These are phyloP conservation scores for Drosophila merina DNA, from an alignment of 2,888 invertebrate species.

Conservation along the genomic window DNA sequence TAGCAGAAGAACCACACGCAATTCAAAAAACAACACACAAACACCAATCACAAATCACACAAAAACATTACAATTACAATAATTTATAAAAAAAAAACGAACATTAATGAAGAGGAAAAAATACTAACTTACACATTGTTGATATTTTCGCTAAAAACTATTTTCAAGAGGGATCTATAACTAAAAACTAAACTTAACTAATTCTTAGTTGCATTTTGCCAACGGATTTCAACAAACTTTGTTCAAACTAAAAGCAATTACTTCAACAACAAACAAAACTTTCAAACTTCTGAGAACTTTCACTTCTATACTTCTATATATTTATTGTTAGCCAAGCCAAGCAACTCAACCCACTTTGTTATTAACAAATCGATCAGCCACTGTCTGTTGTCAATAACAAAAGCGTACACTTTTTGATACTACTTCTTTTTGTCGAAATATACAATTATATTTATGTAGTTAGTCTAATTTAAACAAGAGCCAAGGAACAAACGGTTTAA, in stretches of 20 bases:
- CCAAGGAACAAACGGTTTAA: conserved; percentile 38
- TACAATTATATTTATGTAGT: conserved; percentile 74
- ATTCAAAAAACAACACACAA: conserved; percentile 19
- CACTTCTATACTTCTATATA: conserved; percentile 50
- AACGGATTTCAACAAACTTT: conserved; percentile 73
- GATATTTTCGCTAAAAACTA: conserved; percentile 38
- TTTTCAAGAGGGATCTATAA: conserved; percentile 39
- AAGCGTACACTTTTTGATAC: conserved; percentile 75
- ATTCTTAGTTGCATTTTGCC: conserved; percentile 75
- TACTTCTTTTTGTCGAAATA: conserved; percentile 76
- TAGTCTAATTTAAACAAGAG: conserved; percentile 56
- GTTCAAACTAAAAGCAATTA: conserved; percentile 80
- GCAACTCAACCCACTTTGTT: conserved; percentile 28
- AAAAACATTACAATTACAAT: background rate
- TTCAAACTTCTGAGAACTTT: conserved; percentile 47
- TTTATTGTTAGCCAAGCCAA: conserved; percentile 34
- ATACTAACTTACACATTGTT: conserved; percentile 38
- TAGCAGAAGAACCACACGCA: conserved; percentile 37
- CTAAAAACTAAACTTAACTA: conserved; percentile 48
- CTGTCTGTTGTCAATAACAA: conserved; percentile 63
- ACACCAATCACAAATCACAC: background rate
- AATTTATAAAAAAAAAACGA: background rate
- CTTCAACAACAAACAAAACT: conserved; percentile 56
- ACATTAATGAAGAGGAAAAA: conserved; percentile 2
- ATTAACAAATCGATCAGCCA: conserved; percentile 39